A percentile compares a stretch with the other conserved stretches of the same genome.
Conservation (phyloP, 2,888 invertebrate species). For the Salticus scenicus region DNA sequence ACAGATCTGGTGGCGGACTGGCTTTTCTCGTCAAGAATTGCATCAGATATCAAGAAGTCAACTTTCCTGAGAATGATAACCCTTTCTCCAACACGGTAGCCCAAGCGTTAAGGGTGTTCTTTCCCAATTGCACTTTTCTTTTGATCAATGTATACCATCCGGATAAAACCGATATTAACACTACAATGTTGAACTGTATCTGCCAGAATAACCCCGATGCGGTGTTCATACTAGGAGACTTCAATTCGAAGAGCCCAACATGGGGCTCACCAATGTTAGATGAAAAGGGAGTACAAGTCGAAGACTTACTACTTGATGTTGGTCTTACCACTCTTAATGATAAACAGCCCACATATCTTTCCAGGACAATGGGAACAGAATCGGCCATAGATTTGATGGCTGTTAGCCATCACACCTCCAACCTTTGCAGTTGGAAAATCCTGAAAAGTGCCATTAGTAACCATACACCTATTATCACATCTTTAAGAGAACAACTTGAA, state of each 20-base stretch:
- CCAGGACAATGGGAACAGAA: not conserved
- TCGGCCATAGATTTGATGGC: not conserved
- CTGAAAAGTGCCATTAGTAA: not conserved
- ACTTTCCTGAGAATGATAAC: too few relatives aligned
- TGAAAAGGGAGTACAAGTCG: not conserved
- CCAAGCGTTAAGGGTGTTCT: not conserved
- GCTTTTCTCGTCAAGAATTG: too few relatives aligned
- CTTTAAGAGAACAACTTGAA: too few relatives aligned
- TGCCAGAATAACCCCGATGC: not conserved
- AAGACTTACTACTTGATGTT: not conserved
- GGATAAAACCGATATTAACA: not conserved
- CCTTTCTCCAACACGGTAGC: not conserved
- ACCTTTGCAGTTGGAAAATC: slow-evolving; percentile 1
- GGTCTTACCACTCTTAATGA: not conserved
- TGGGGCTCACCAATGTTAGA: slow-evolving; percentile 3
- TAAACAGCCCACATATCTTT: not conserved
- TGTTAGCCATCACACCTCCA: not conserved
- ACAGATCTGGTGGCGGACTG: too few relatives aligned
- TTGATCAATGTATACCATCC: not conserved
- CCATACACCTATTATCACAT: not conserved
- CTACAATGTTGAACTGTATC: not conserved
- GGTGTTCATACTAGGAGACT: slow-evolving; percentile 10
- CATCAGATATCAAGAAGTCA: too few relatives aligned
- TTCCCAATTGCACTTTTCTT: not conserved
- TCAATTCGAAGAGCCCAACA: slow-evolving; percentile 15